Conservation (phyloP, 2,113 vertebrate genomes). For the Hirundichthys speculiger region DNA sequence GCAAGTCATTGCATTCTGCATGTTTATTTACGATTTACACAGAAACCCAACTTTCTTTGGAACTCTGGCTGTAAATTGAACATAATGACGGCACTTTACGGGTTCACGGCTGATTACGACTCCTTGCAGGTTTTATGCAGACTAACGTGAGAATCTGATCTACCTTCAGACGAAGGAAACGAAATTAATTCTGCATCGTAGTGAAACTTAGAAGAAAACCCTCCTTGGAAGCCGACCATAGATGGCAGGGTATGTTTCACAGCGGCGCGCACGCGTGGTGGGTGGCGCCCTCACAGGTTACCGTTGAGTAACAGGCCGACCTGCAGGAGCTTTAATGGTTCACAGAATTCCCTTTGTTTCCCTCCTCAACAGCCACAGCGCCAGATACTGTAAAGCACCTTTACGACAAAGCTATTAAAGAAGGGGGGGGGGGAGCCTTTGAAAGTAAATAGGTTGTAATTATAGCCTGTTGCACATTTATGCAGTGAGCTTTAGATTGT, state of each 20-base stretch:
- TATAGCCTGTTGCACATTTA: slow-evolving; percentile 20
- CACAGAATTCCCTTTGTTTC: slow-evolving; percentile 64
- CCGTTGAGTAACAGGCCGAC: slow-evolving; percentile 48
- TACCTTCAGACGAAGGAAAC: no score
- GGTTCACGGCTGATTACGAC: no score
- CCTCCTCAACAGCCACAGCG: slow-evolving; percentile 41
- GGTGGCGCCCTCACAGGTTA: slow-evolving; percentile 55
- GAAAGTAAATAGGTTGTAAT: slow-evolving; percentile 47
- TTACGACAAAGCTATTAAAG: slow-evolving; percentile 39
- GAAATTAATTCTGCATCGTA: no score
- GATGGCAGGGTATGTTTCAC: slow-evolving; percentile 24
- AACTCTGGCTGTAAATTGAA: no score
- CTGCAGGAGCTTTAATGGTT: slow-evolving; percentile 57
- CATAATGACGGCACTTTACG: no score
- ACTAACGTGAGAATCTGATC: no score
- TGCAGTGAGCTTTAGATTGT: neutral
- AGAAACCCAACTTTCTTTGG: no score
- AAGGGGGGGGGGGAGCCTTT: slow-evolving; percentile 16
- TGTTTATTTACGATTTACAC: no score
- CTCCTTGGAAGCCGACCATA: slow-evolving; percentile 13
- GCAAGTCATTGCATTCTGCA: no score
- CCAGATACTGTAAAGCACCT: slow-evolving; percentile 50
- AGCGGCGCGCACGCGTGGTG: slow-evolving; percentile 19
- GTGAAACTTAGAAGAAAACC: no score
- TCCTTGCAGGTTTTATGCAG: no score